These are phyloP conservation scores for Ia io DNA, from an alignment of 2,113 vertebrate genomes.

Conservation along the genomic window DNA sequence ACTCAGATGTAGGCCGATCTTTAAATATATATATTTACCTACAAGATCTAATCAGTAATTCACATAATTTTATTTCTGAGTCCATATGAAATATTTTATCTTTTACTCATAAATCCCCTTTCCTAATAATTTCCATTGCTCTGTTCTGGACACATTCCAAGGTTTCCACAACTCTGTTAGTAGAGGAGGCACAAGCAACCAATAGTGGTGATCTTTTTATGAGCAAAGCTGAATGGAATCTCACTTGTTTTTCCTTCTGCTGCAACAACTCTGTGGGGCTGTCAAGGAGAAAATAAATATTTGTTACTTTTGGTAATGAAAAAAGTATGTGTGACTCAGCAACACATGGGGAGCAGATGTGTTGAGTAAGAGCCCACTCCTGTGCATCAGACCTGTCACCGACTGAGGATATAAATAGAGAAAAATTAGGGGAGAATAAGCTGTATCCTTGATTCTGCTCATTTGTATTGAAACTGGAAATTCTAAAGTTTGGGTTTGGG, in stretches of 20 bases:
- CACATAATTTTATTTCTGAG: not conserved
- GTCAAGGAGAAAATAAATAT: conserved; percentile 80
- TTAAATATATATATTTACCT: not conserved
- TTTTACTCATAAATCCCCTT: not conserved
- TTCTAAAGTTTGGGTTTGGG: not conserved
- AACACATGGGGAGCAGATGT: conserved; percentile 77
- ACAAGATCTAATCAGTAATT: not conserved
- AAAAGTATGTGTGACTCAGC: conserved; percentile 75
- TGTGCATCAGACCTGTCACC: conserved; percentile 55
- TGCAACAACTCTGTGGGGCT: conserved; percentile 65
- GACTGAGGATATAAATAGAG: conserved; percentile 51
- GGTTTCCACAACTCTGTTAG: conserved; percentile 6
- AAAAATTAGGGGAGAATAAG: not conserved
- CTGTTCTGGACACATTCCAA: not conserved
- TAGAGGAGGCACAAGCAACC: not conserved
- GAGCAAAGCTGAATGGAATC: conserved; percentile 72
- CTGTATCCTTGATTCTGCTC: not conserved
- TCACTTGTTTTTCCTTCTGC: conserved; percentile 60
- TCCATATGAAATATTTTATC: not conserved
- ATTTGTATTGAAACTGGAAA: not conserved
- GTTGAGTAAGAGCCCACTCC: conserved; percentile 64
- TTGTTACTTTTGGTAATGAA: conserved; percentile 72
- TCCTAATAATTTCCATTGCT: conserved; percentile 35
- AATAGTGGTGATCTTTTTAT: conserved; percentile 41
- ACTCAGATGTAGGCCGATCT: not conserved